Evolutionary conservation across 2,888 invertebrate species (phyloP).

Genomic region (Cantharis lateralis): DNA sequence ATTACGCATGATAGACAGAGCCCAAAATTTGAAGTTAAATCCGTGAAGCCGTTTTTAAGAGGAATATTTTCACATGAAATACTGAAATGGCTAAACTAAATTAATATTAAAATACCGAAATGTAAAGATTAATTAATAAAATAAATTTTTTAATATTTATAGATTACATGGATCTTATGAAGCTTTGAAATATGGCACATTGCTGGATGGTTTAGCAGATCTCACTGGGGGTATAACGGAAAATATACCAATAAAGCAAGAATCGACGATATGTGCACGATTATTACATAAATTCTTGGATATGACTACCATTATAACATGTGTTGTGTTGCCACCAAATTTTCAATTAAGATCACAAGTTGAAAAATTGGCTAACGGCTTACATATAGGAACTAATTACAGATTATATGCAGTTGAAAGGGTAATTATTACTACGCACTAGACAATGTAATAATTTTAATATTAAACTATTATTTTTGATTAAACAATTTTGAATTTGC

Average conservation of each 20-base stretch:
- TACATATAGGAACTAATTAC: conserved; percentile 81
- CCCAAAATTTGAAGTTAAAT: too few species aligned
- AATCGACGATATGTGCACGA: conserved; percentile 69
- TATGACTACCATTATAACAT: conserved; percentile 85
- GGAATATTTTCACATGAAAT: too few species aligned
- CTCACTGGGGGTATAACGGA: conserved; percentile 89
- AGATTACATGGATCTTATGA: conserved; percentile 93
- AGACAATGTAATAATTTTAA: too few species aligned
- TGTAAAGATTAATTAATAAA: background rate
- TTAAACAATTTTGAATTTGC: too few species aligned
- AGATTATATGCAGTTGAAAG: conserved; percentile 74
- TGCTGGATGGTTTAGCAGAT: conserved; percentile 85
- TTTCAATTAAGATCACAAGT: conserved; percentile 49
- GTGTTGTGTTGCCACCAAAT: conserved; percentile 66
- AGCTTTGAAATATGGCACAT: conserved; percentile 89
- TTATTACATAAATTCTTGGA: conserved; percentile 73
- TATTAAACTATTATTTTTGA: too few species aligned
- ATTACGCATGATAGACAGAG: too few species aligned
- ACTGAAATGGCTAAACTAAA: too few species aligned
- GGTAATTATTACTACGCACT: too few species aligned
- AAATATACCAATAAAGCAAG: conserved; percentile 72
- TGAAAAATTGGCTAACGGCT: conserved; percentile 68
- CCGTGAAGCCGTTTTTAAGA: too few species aligned
- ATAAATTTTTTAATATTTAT: conserved; percentile 37
- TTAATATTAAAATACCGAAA: too few species aligned